These are phyloP conservation scores for Oceanites oceanicus DNA, from an alignment of 2,113 vertebrate species.

Conservation along the genomic window DNA sequence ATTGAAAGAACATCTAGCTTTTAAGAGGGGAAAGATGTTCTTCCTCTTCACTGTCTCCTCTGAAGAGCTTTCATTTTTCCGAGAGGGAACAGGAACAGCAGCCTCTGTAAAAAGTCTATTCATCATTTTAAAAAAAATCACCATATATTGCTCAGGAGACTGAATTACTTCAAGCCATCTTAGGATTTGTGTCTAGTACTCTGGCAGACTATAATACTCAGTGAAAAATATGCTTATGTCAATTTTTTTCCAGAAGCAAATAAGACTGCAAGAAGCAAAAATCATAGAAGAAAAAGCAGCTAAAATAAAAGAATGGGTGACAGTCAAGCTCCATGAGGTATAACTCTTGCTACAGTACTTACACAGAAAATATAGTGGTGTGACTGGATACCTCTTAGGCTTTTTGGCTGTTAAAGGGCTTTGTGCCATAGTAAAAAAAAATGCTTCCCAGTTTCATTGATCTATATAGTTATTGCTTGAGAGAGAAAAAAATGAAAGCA, in stretches of 20 bases:
- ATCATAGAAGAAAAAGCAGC: constrained; percentile 97
- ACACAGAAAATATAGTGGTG: background rate
- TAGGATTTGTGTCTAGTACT: background rate
- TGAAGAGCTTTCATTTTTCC: background rate
- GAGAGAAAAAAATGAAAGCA: background rate
- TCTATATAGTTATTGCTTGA: background rate
- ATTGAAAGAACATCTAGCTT: background rate
- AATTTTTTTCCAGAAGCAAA: constrained; percentile 85
- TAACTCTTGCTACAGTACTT: background rate
- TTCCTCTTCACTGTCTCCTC: background rate
- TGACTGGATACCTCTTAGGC: background rate
- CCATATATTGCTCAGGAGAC: background rate
- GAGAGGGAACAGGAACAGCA: background rate
- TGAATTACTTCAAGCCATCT: background rate
- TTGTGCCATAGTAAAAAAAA: background rate
- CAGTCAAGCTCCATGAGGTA: constrained; percentile 93
- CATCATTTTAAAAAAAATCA: background rate
- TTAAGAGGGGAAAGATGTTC: background rate
- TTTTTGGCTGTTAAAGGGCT: background rate
- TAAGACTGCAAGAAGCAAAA: constrained; percentile 91
- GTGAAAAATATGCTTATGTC: constrained; percentile 22
- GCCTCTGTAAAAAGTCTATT: background rate
- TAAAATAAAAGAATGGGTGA: constrained; percentile 99
- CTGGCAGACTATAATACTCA: background rate
- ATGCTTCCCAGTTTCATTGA: background rate